phyloP scores from a whole-genome alignment of 2,888 invertebrate genomes.

The Andrena trimmerana region DNA sequence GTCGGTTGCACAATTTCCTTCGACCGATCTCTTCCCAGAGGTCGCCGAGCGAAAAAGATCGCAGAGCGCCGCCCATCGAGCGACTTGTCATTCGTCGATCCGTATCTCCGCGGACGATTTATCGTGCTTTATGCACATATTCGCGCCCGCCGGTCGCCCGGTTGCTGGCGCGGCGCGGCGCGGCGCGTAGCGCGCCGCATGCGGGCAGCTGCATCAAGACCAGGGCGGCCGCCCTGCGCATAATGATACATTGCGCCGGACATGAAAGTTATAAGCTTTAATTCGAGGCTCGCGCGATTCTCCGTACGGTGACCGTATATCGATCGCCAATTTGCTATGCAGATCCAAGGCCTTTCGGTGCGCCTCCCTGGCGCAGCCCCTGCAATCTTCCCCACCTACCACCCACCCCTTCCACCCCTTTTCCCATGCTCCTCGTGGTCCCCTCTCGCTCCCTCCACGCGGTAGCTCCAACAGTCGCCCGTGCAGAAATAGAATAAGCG shows the following conservation, averaged over 20 bases:
- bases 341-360: conserved; percentile 73
- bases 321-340: conserved; percentile 77
- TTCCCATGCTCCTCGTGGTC: not conserved
- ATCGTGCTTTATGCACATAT: conserved; percentile 70
- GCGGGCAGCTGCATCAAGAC: conserved; percentile 67
- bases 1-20: conserved; percentile 30
- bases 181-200: conserved; percentile 43
- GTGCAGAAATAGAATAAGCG: conserved; percentile 69
- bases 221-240: conserved; percentile 66
- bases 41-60: conserved; percentile 44
- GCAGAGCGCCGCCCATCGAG: conserved; percentile 60
- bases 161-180: not conserved
- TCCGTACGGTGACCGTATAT: conserved; percentile 73
- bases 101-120: conserved; percentile 66
- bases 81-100: conserved; percentile 69
- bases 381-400: conserved; percentile 65
- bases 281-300: conserved; percentile 75
- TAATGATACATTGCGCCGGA: conserved; percentile 75
- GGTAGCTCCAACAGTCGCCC: conserved; percentile 33
- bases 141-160: conserved; percentile 54
- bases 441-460: conserved; percentile 13
- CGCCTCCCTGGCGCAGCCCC: conserved; percentile 67
- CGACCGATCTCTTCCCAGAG: conserved; percentile 27
- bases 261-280: conserved; percentile 76
- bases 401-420: not conserved